These are phyloP conservation scores for Myioborus miniatus DNA, from an alignment of 2,797 vertebrate genomes.

Conservation along the genomic window DNA sequence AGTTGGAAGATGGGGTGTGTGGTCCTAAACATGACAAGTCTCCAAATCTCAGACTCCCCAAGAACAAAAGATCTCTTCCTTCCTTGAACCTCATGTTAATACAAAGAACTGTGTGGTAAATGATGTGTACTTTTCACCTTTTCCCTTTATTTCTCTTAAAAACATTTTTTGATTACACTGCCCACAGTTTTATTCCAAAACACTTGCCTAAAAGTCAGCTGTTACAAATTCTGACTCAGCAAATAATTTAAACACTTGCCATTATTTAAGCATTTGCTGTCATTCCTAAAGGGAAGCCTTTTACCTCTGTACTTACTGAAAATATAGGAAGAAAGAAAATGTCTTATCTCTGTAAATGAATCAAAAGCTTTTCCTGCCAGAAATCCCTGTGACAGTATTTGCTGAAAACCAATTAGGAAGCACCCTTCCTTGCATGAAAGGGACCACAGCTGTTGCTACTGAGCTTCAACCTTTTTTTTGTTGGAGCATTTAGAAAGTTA, in stretches of 20 bases:
- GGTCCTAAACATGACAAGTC: background rate
- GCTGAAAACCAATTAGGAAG: background rate
- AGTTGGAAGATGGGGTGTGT: background rate
- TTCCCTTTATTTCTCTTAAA: background rate
- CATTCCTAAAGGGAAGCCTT: background rate
- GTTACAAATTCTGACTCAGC: background rate
- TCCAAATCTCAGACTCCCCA: background rate
- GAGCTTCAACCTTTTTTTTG: background rate
- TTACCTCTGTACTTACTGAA: background rate
- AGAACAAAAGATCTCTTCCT: background rate
- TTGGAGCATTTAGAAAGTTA: background rate
- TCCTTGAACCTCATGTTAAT: background rate
- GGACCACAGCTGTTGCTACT: background rate
- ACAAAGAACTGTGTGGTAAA: background rate
- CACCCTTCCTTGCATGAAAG: background rate
- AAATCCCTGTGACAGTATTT: background rate
- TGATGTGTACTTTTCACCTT: background rate
- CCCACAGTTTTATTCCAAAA: background rate
- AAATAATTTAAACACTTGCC: background rate
- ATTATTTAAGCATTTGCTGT: background rate
- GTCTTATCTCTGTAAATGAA: background rate
- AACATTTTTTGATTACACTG: background rate
- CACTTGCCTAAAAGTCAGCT: background rate
- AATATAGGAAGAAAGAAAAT: background rate
- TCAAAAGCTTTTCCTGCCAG: background rate